A percentile compares a stretch with the other conserved stretches of the same genome.
These are phyloP conservation scores for Mesocentrotus franciscanus DNA, from an alignment of 53 echinoderm and acorn worm genomes.

Conservation along the genomic window DNA sequence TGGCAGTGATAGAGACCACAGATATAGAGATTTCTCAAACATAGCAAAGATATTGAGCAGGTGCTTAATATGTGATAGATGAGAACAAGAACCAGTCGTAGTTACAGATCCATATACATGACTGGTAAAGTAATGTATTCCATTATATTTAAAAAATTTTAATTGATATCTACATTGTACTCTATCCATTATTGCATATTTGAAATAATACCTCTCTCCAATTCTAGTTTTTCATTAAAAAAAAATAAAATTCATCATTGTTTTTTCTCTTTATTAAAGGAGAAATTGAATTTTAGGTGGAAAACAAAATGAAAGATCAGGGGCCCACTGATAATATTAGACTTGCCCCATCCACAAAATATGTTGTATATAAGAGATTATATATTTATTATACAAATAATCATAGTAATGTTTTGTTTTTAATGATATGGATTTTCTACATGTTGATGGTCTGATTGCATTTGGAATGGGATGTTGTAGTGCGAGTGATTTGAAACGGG, in stretches of 20 bases:
- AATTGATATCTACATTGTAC: too few species aligned
- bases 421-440: too few species aligned
- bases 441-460: neutral
- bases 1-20: neutral
- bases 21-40: neutral
- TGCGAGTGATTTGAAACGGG: neutral
- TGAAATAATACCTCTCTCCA: too few species aligned
- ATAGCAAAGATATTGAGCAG: neutral
- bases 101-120: too few species aligned
- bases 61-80: neutral
- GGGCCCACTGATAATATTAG: neutral
- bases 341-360: neutral
- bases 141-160: too few species aligned
- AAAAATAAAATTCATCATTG: too few species aligned
- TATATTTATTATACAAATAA: constrained; percentile 24
- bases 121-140: too few species aligned
- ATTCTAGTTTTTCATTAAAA: too few species aligned
- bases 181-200: too few species aligned
- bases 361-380: constrained; percentile 25
- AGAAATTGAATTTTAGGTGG: too few species aligned
- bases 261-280: too few species aligned
- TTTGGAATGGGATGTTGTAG: neutral
- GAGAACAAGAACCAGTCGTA: neutral
- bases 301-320: neutral
- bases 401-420: neutral